Evolutionary conservation across 2,113 vertebrate genomes (phyloP).

Genomic region (Prionailurus bengalensis): DNA sequence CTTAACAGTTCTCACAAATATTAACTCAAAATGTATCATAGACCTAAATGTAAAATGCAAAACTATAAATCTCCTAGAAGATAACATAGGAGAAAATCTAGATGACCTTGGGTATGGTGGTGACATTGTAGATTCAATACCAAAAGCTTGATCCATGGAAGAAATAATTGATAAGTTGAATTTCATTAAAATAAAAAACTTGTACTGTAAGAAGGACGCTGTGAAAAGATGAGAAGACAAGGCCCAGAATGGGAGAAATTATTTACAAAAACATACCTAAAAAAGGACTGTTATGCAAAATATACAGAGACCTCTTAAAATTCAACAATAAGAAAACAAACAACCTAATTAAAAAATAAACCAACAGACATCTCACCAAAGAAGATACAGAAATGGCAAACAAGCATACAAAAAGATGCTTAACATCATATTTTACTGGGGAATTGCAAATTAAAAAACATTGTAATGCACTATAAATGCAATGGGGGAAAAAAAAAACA

Average conservation of each 20-base stretch:
- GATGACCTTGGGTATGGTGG: not conserved
- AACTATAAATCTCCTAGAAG: not conserved
- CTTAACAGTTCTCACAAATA: not conserved
- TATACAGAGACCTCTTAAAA: not conserved
- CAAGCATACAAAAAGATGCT: not conserved
- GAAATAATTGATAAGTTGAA: not conserved
- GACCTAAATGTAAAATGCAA: not conserved
- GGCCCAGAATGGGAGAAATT: not conserved
- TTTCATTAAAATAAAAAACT: not conserved
- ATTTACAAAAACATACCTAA: not conserved
- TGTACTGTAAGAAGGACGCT: not conserved
- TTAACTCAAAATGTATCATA: not conserved
- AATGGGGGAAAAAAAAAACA: not conserved
- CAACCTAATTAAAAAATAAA: not conserved
- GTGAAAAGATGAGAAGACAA: not conserved
- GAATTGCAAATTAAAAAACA: not conserved
- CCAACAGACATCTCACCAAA: not conserved
- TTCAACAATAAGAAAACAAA: not conserved
- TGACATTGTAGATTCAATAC: not conserved
- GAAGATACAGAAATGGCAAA: not conserved
- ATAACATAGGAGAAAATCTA: conserved; percentile 9
- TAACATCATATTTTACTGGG: not conserved
- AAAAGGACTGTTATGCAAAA: not conserved
- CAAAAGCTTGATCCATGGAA: not conserved
- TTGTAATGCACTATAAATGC: not conserved